phyloP scores from a whole-genome alignment of 2,888 invertebrate species.

The Rhagonycha fulva region DNA sequence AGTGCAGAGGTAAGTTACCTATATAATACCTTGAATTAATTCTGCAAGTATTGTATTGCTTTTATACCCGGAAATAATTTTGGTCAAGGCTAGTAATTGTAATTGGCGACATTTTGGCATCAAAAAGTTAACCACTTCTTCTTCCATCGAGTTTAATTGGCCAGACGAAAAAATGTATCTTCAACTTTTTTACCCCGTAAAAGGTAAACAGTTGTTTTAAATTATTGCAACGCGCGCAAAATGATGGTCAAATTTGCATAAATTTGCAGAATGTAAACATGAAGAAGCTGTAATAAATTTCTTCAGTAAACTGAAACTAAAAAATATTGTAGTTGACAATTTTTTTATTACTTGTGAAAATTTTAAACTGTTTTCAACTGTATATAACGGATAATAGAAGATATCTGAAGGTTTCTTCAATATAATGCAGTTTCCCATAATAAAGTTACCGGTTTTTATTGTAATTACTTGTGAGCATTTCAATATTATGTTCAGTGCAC shows the following conservation, averaged over 20 bases:
- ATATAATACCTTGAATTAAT: conserved; percentile 25
- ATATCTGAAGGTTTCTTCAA: not conserved
- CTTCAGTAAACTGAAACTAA: not conserved
- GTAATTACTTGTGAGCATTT: not conserved
- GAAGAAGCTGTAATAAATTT: not conserved
- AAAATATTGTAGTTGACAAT: not conserved
- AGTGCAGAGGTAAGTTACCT: conserved; percentile 2
- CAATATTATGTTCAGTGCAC: not conserved
- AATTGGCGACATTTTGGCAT: not conserved
- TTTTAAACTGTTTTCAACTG: not conserved
- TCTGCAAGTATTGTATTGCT: conserved; percentile 13
- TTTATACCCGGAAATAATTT: conserved; percentile 1
- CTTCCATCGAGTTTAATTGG: not conserved
- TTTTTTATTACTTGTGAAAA: not conserved
- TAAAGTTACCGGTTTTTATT: not conserved
- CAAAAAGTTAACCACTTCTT: not conserved
- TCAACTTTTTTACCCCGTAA: not conserved
- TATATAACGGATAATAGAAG: not conserved
- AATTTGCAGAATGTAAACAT: not conserved
- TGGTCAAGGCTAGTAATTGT: not conserved
- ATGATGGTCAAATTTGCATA: not conserved
- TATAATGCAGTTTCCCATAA: not conserved
- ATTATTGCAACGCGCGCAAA: not conserved
- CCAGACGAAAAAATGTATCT: not conserved
- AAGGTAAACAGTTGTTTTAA: not conserved